Percentiles rank a stretch among this genome's conserved stretches.
These are phyloP conservation scores for Priocnemis perturbator DNA, from an alignment of 2,888 invertebrate species.

Conservation along the genomic window DNA sequence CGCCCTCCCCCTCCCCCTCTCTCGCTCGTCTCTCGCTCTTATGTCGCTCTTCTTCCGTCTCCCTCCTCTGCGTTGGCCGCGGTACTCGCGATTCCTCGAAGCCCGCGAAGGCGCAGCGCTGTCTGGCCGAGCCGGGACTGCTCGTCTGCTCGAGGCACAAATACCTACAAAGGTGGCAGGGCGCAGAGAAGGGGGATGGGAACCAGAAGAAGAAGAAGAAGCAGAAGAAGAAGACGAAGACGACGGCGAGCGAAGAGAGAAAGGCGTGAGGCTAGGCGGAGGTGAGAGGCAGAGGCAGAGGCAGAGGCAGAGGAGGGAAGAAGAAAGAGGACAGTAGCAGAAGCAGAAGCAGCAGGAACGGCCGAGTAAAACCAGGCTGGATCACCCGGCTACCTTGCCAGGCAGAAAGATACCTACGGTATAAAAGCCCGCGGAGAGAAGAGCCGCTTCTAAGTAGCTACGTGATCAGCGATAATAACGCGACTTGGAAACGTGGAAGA, in stretches of 20 bases:
- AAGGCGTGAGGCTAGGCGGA: slow-evolving; percentile 27
- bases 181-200: slow-evolving; percentile 31
- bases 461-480: slow-evolving; percentile 75
- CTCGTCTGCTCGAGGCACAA: slow-evolving; percentile 54
- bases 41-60: slow-evolving; percentile 35
- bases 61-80: slow-evolving; percentile 52
- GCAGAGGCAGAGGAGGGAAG: slow-evolving; percentile 29
- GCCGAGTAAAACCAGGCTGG: slow-evolving; percentile 69
- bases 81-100: slow-evolving; percentile 64
- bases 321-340: slow-evolving; percentile 46
- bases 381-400: slow-evolving; percentile 55
- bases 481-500: slow-evolving; percentile 65
- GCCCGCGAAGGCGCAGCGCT: slow-evolving; percentile 68
- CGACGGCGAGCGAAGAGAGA: slow-evolving; percentile 17
- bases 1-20: slow-evolving; percentile 31
- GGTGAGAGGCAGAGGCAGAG: slow-evolving; percentile 31
- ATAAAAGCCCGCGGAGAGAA: slow-evolving; percentile 61
- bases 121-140: slow-evolving; percentile 66
- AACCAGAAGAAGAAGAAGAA: slow-evolving; percentile 19
- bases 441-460: slow-evolving; percentile 73
- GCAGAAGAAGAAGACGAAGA: slow-evolving; percentile 9
- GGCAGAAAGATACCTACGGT: slow-evolving; percentile 48
- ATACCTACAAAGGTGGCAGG: slow-evolving; percentile 49
- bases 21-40: slow-evolving; percentile 25
- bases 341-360: slow-evolving; percentile 49